These are phyloP conservation scores for Baryphthengus martii DNA, from an alignment of 2,113 vertebrate genomes.

Conservation along the genomic window DNA sequence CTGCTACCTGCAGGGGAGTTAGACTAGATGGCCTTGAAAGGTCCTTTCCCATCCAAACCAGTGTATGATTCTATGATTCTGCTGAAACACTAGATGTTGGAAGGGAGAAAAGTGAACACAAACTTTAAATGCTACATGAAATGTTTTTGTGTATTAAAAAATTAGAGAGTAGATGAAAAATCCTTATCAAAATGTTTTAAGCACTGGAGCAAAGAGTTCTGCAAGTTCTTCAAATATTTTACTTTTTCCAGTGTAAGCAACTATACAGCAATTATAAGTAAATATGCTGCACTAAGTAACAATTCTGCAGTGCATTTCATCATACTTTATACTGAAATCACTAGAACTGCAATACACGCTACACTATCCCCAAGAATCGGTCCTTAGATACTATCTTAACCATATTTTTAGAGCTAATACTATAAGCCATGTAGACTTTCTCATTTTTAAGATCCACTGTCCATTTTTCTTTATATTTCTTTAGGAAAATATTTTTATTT, in stretches of 20 bases:
- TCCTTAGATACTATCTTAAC: background rate
- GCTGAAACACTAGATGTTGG: background rate
- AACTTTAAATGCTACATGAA: background rate
- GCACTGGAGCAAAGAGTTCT: background rate
- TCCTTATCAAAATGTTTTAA: background rate
- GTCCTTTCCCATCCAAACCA: background rate
- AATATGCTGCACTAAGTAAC: background rate
- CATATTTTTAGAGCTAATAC: background rate
- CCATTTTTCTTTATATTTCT: background rate
- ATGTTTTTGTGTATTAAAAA: background rate
- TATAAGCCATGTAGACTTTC: background rate
- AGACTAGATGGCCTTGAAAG: background rate
- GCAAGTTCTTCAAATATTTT: background rate
- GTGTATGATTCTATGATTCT: background rate
- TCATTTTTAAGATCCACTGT: background rate
- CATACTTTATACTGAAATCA: background rate
- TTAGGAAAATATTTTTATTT: background rate
- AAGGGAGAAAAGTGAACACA: background rate
- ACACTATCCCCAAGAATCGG: background rate
- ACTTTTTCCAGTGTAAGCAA: background rate
- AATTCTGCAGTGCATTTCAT: background rate
- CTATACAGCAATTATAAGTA: background rate
- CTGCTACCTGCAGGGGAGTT: no score
- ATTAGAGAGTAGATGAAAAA: background rate
- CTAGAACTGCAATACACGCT: background rate